Evolutionary conservation across 2,888 invertebrate genomes (phyloP), one percentile per base, ranked within the genome.

Genomic region (Epinotia brunnichana): DNA sequence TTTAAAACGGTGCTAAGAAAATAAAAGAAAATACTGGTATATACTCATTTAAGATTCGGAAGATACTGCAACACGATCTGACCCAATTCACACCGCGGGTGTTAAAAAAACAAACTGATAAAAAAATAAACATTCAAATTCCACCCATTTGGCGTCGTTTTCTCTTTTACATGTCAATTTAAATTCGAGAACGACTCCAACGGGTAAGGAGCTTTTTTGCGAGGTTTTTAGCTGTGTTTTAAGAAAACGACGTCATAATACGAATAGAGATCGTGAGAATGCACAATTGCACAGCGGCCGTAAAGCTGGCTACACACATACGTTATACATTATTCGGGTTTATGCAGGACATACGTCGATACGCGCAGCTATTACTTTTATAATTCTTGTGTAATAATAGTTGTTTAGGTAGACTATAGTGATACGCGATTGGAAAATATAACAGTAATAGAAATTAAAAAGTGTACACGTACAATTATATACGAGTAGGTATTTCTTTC

Each of bases 131-230:
- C 56, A 66, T 66, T 66, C 66, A 66, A 66, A 66, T 66, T 24
- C 41, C 54, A 21, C 15, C 54, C 66, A 56, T 66, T 66, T 66
- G 66, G 66, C 54, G 41, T 66, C 64, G 66, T 66, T 66, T 56
- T 54, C 66, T 66, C 66, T 41, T 66, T 66, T 66, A 66, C 54
- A 66, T 54, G 66, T 66, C 66, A 66, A 66, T 66, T 66, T 66
- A 66, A 54, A 66, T 66, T 66, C 66, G 54, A 56, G 41, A 41
- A 57, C 57, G 29, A 2, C 54, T 64, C 15, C 53, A 56, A 54
- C 54, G 21, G 2, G 29, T 15, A 24, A 54, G 64, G 19, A 41
- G 56, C 10, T 19, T 11, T 9, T 48, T 51, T 29, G n/a, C 29
- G 21, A 29, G 24, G 54, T 66, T 64, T 64, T 64, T 24, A 24